Base-by-base conservation (phyloP, 2,888 invertebrate genomes). In the Rhogogaster chlorosoma region DNA sequence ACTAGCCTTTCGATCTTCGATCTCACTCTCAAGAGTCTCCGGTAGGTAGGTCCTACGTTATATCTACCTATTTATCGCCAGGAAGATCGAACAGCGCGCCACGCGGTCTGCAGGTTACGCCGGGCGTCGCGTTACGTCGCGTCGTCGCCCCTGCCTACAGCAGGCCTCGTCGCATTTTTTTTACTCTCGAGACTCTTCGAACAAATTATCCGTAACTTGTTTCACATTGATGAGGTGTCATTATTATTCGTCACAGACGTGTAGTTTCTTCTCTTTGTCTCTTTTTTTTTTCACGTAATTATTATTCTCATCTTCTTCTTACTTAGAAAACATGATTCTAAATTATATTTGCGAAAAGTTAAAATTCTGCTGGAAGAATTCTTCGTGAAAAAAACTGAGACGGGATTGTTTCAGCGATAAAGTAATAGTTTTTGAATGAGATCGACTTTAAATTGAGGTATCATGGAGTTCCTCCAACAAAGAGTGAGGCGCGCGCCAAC, bases 31-130 rank as follows among this genome's bases (percentile, higher is more conserved):
- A 12, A 22, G 45, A 26, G 22, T 80, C 38, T 67, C 6, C 53
- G 57, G 36, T 67, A 26, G 18, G 22, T 32, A 64, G 18, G 12
- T 22, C 82, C 29, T n/a, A 67, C 38, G 22, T 38, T 18, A 38
- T 22, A 29, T 10, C 73, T 18, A 73, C 9, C 3, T 80, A 61
- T 57, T 57, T 80, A 61, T 57, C 78, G 12, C 26, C 4, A 38
- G n/a, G 53, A 77, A 80, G 61, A 61, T 38, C 70, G 80, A 80
- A 64, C 38, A 67, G 29, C 70, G 83, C 83, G 83, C 83, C 83
- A 83, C 83, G 83, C 83, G 45, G 83, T 83, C 83, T 83, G 45
- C 45, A 32, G 18, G 45, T 29, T 32, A 77, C 53, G 36, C 26
- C 53, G 49, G 49, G 32, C 53, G 49, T 77, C 77, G 29, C 49